Conservation (phyloP, 30 jellyfish, hydroid and myxozoan genomes). For the Morbakka virulenta region DNA sequence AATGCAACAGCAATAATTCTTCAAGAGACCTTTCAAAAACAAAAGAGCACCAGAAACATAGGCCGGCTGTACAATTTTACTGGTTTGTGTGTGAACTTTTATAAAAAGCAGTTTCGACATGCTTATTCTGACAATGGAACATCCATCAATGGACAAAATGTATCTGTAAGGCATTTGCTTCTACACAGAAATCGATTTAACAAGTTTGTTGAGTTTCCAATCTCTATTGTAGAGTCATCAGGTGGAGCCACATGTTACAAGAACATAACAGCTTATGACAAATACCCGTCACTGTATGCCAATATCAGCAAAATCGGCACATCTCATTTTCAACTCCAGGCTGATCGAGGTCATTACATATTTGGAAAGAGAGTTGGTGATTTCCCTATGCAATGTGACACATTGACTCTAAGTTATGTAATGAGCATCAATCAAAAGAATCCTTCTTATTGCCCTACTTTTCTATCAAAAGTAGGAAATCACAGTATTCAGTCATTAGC, state of each 20-base stretch:
- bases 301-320: neutral
- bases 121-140: neutral
- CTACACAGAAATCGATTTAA: neutral
- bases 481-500: neutral
- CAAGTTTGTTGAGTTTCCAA: neutral
- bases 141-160: neutral
- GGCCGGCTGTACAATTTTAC: neutral
- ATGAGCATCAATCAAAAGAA: neutral
- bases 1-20: conserved; percentile 7
- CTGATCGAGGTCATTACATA: neutral
- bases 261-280: neutral
- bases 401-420: neutral
- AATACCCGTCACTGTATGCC: neutral
- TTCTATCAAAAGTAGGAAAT: neutral
- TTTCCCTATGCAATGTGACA: conserved; percentile 1
- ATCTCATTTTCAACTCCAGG: neutral
- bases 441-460: neutral
- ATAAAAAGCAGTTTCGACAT: neutral
- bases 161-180: neutral
- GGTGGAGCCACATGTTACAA: conserved; percentile 12
- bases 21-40: neutral
- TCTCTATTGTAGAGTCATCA: neutral
- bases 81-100: neutral
- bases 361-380: neutral
- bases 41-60: neutral